These are phyloP conservation scores for Ammodytes marinus DNA, from an alignment of 2,113 vertebrate species.

Conservation along the genomic window DNA sequence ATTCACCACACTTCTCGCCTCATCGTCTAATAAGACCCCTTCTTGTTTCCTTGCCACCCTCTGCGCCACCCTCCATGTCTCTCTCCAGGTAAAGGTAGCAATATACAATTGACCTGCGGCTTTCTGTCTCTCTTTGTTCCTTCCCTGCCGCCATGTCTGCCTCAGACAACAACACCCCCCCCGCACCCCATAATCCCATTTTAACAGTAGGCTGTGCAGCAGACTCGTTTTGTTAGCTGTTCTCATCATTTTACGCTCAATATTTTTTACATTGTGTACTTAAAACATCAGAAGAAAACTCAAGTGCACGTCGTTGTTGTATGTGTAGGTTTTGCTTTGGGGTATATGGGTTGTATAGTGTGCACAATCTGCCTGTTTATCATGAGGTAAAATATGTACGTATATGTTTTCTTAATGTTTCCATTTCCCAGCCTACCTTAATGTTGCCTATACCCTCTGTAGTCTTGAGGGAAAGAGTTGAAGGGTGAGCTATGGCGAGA, in stretches of 20 bases:
- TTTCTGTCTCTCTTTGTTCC: conserved; percentile 45
- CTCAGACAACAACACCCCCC: conserved; percentile 17
- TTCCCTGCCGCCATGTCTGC: background rate
- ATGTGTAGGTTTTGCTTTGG: background rate
- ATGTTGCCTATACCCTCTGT: background rate
- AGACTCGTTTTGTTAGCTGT: background rate
- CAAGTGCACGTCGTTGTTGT: background rate
- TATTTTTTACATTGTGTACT: conserved; percentile 1
- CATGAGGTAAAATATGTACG: background rate
- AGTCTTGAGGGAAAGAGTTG: conserved; percentile 33
- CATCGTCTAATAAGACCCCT: conserved; percentile 80
- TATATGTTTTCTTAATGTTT: background rate
- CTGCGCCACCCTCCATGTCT: conserved; percentile 56
- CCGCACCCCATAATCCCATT: conserved; percentile 50
- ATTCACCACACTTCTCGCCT: conserved; percentile 82
- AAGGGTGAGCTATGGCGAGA: conserved; percentile 55
- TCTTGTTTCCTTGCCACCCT: conserved; percentile 71
- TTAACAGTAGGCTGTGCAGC: conserved; percentile 20
- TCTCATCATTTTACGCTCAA: background rate
- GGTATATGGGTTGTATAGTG: background rate
- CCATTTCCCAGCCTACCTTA: background rate
- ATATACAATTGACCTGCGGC: conserved; percentile 46
- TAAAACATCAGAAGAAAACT: background rate
- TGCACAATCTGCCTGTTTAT: background rate
- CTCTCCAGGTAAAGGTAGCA: conserved; percentile 73